A percentile compares a stretch with the other conserved stretches of the same genome.
These are phyloP conservation scores for Endotricha flammealis DNA, from an alignment of 2,888 invertebrate genomes.

Conservation along the genomic window DNA sequence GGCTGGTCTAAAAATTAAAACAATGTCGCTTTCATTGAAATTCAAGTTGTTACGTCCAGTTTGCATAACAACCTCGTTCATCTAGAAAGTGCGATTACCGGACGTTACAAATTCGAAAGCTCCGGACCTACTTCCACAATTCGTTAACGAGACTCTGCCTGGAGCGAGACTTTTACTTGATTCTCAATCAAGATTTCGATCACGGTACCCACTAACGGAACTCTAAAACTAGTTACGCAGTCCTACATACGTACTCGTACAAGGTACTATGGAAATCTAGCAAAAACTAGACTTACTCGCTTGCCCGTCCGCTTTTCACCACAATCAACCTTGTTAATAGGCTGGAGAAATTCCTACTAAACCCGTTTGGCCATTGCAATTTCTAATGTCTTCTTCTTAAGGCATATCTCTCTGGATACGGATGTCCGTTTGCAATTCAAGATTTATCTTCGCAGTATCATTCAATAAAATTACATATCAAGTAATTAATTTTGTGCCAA, in stretches of 20 bases:
- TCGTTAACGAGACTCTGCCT: slow-evolving; percentile 58
- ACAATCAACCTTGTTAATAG: slow-evolving; percentile 66
- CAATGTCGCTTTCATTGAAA: slow-evolving; percentile 62
- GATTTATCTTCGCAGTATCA: slow-evolving; percentile 14
- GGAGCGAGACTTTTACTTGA: slow-evolving; percentile 65
- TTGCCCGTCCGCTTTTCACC: slow-evolving; percentile 62
- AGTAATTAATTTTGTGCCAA: slow-evolving; percentile 24
- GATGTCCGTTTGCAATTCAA: slow-evolving; percentile 36
- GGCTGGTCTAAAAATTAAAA: slow-evolving; percentile 31
- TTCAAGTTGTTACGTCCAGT: slow-evolving; percentile 66
- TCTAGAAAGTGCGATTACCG: slow-evolving; percentile 69
- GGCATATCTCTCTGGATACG: slow-evolving; percentile 31
- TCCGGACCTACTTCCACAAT: slow-evolving; percentile 64
- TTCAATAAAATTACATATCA: slow-evolving; percentile 8
- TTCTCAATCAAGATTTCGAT: slow-evolving; percentile 54
- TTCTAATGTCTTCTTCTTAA: slow-evolving; percentile 52
- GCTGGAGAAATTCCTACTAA: slow-evolving; percentile 62
- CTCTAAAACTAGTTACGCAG: slow-evolving; percentile 54
- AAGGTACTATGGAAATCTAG: slow-evolving; percentile 54
- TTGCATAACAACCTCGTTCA: slow-evolving; percentile 67
- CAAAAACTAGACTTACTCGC: slow-evolving; percentile 60
- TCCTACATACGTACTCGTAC: slow-evolving; percentile 51
- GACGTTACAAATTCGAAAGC: slow-evolving; percentile 64
- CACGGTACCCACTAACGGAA: slow-evolving; percentile 48
- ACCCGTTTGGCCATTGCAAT: slow-evolving; percentile 46